Conservation (phyloP, 2,797 vertebrate species). For the Hylomyscus alleni region DNA sequence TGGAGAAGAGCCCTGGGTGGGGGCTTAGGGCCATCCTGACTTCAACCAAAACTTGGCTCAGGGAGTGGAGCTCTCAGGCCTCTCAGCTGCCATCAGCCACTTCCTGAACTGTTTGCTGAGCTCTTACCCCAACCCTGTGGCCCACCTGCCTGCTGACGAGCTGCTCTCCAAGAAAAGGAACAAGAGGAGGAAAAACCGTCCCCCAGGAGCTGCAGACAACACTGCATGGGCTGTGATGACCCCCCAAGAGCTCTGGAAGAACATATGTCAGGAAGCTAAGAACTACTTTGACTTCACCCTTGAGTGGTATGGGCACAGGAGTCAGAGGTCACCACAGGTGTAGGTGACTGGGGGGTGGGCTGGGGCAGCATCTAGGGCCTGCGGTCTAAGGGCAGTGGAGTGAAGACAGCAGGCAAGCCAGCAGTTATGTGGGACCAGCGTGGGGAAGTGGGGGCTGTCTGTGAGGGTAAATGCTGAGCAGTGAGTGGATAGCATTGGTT, state of each 20-base stretch:
- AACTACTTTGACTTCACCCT: constrained; percentile 95
- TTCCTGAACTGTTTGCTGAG: constrained; percentile 99
- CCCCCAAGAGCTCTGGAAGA: constrained; percentile 97
- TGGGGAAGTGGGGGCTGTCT: background rate
- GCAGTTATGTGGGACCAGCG: background rate
- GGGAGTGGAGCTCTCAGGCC: constrained; percentile 97
- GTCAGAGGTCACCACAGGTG: background rate
- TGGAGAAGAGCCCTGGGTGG: background rate
- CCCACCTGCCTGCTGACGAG: constrained; percentile 96
- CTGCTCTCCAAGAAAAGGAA: constrained; percentile 97
- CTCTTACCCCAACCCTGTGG: constrained; percentile 97
- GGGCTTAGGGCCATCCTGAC: background rate
- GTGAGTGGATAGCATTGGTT: background rate
- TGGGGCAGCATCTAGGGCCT: too few relatives aligned
- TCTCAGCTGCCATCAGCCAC: constrained; percentile 98
- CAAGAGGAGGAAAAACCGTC: constrained; percentile 95
- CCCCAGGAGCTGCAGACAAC: constrained; percentile 95
- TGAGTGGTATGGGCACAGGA: constrained; percentile 89
- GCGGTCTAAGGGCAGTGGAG: background rate
- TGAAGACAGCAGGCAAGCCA: background rate
- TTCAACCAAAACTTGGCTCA: constrained; percentile 78
- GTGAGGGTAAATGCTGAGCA: background rate
- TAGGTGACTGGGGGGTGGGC: background rate
- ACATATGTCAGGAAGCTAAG: constrained; percentile 94
- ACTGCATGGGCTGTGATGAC: constrained; percentile 97